Evolutionary conservation across 2,888 invertebrate species (phyloP), one percentile per base, ranked within the genome.

Genomic region (Drosophila melanocephala): DNA sequence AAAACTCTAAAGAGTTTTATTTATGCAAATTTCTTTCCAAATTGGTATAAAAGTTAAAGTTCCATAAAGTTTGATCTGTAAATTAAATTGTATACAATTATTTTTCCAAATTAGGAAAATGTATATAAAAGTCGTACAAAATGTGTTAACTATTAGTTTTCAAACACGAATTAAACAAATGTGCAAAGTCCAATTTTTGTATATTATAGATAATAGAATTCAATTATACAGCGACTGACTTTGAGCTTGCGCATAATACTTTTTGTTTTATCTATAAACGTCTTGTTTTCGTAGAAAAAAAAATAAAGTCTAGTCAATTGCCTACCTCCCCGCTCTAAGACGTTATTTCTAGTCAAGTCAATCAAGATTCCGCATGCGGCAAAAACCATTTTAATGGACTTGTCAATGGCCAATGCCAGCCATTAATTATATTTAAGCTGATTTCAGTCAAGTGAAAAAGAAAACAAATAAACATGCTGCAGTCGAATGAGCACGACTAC

Each of bases 341-440:
- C 62, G 22, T 51, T 57, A 71, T 67, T 60, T 53, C 72, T 28
- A 28, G 37, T 30, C 64, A 26, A 77, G 73, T 80, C 75, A 78
- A 70, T 81, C 83, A 78, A 76, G 60, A 78, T 74, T 71, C 65
- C 62, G 70, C 62, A 52, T 53, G 37, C 22, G 65, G 66, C 66
- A 69, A 73, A 75, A 73, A 58, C 53, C 42, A 63, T 88, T 90
- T 91, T 92, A 92, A 92, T 92, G 92, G 92, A 92, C 86, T 91
- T 92, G 92, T 92, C 92, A 91, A 87, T 90, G 79, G 70, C 75
- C 84, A 83, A 87, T 91, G 87, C 83, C 83, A 73, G 84, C 79
- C 91, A 90, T 91, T 91, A 92, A 91, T 91, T 91, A 90, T 89
- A 84, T 87, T 83, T 91, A 91, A 91, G 89, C 91, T 88, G 81